Base-by-base conservation (phyloP, 2,888 invertebrate species). In the Augiades crinisus region DNA sequence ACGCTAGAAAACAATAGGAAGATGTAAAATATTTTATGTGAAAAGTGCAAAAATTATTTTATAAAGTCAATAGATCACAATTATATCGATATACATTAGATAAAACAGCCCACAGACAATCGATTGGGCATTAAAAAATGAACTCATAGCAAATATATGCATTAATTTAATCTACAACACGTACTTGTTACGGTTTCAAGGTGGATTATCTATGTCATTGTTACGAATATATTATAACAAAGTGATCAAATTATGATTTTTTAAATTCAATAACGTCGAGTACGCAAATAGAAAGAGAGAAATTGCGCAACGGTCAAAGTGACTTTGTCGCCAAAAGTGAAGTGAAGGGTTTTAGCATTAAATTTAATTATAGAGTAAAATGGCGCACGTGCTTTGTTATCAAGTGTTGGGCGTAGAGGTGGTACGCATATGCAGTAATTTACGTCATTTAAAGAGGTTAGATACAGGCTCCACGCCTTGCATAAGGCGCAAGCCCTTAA, bases 401-500 rank as follows among this genome's bases (percentile, higher is more conserved):
- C 47, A 36, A 43, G 13, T 2, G 46, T 16, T 27, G 16, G 43
- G 40, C 30, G 47, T 44, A 41, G 34, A 30, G 75, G 69, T 67
- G 58, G 59, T 78, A 76, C 68, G 68, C 67, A 69, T 72, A 73
- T 70, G 69, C 19, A 68, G 71, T 75, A 81, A 81, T 78, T 79
- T 75, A 77, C 70, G 68, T 73, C 71, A 70, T 68, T 63, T 63
- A 62, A 69, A 66, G 66, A 64, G 69, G 68, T 72, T 67, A 63
- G 58, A 60, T 59, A 59, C 51, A 54, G 55, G 59, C 62, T 63
- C 64, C 64, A 61, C 62, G 64, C 64, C 81, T 84, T 85, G 79
- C 82, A 77, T 70, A 80, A 81, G 75, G 63, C 65, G 68, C 73
- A 70, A 75, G 78, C 77, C 77, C 73, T 73, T 75, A 76, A 34